phyloP scores from a whole-genome alignment of 2,888 invertebrate genomes.

The Acanthosoma haemorrhoidale region DNA sequence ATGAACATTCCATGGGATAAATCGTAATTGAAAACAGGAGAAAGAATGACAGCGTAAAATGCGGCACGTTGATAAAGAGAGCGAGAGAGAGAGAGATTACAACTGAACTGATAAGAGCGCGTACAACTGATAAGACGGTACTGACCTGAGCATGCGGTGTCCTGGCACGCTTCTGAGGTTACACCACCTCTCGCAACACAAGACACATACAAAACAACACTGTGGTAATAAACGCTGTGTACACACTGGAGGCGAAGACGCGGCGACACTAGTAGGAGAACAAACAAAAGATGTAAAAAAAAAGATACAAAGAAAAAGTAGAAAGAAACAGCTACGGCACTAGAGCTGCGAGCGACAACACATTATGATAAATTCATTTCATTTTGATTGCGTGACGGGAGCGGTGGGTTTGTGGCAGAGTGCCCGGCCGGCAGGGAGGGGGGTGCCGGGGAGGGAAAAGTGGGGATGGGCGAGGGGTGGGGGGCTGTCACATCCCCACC shows the following conservation, averaged over 20 bases:
- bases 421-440: neutral
- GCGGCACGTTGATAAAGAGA: neutral
- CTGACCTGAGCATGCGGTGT: slow-evolving; percentile 5
- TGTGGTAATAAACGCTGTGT: neutral
- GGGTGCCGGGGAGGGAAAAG: neutral
- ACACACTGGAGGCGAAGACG: neutral
- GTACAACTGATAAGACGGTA: neutral
- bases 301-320: neutral
- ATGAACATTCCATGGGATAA: too few species aligned
- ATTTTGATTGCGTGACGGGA: slow-evolving; percentile 22
- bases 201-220: neutral
- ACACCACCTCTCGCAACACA: neutral
- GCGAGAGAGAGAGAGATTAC: neutral
- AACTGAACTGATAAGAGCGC: neutral
- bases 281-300: too few species aligned
- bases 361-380: slow-evolving; percentile 25
- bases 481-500: neutral
- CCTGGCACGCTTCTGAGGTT: neutral
- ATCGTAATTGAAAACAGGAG: neutral
- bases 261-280: too few species aligned
- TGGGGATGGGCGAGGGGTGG: neutral
- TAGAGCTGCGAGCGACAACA: neutral
- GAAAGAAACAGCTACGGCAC: neutral
- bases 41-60: neutral
- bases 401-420: slow-evolving; percentile 14